Base-by-base conservation (phyloP, 2,797 vertebrate species). In the Typhlichthys subterraneus region DNA sequence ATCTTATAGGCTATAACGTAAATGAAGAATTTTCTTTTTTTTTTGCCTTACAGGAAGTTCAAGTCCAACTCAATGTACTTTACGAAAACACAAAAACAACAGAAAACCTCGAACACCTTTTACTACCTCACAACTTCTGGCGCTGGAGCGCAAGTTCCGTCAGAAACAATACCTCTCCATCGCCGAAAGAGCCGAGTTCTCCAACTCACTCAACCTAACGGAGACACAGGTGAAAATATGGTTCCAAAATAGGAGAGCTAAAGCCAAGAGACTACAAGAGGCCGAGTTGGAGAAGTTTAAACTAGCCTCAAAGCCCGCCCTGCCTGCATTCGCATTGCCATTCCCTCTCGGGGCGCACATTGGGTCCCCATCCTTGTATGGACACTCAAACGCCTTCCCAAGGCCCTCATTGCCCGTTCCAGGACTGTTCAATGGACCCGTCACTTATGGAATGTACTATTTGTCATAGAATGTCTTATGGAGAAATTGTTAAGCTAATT, bases 151-250 rank as follows among this genome's bases (percentile, higher is more conserved):
- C 73, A 94, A 94, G 81, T 95, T 95, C 66, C 89, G 94, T 1
- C 94, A 94, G 86, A 94, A 95, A 75, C 94, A 94, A 85, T 95
- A 94, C 82, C 91, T 95, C 72, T 95, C 94, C 76, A 95, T 95
- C 61, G 93, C 94, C 13, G 94, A 95, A 81, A 86, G 94, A 74
- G 94, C 93, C 38, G 93, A 94, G 85, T 94, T 94, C 85, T 94
- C 93, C 85, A 93, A 88, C 85, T 93, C 93, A 0, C 93, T 95
- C 79, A 94, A 89, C 87, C 91, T 95, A 78, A 93, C 94, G 53
- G 94, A 95, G 91, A 95, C 94, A 9, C 94, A 95, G 84, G 94
- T 95, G 61, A 95, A 95, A 81, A 94, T 95, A 15, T 95, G 94
- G 94, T 95, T 95, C 79, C 94, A 95, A 77, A 95, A 95, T 86